Conservation (phyloP, 2,113 vertebrate genomes). For the Illadopsis cleaveri region DNA sequence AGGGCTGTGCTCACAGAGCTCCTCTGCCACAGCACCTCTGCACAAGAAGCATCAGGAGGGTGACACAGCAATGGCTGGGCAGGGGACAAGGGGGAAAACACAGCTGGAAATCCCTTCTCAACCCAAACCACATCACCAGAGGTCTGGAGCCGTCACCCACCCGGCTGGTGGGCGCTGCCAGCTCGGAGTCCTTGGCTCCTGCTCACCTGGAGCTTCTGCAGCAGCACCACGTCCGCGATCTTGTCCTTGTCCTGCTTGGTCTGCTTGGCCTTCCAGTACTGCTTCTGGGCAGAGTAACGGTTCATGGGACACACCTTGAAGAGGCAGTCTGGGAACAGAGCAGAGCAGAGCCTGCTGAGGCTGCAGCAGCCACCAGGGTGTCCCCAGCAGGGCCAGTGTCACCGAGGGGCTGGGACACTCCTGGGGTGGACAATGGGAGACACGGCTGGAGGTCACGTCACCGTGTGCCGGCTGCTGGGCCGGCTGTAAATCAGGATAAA, state of each 20-base stretch:
- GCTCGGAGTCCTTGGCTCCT: rapidly evolving
- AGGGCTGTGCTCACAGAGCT: neutral
- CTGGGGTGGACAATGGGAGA: neutral
- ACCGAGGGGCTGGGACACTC: neutral
- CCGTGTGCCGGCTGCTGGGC: neutral
- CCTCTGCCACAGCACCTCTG: neutral
- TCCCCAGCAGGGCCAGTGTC: neutral
- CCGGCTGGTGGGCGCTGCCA: neutral
- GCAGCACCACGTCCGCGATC: slow-evolving; percentile 88
- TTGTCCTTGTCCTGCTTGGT: slow-evolving; percentile 98
- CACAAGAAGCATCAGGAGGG: neutral
- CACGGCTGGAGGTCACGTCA: neutral
- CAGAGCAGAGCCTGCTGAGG: neutral
- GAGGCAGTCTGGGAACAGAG: slow-evolving; percentile 85
- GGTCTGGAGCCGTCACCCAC: rapidly evolving
- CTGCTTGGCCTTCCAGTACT: slow-evolving; percentile 98
- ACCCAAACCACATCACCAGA: neutral
- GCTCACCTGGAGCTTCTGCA: slow-evolving; percentile 94
- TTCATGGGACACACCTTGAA: slow-evolving; percentile 98
- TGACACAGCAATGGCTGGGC: neutral
- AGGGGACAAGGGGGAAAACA: rapidly evolving
- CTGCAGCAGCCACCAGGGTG: neutral
- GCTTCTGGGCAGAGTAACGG: slow-evolving; percentile 97
- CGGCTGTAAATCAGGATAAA: neutral
- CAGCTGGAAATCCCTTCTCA: neutral